Percentiles rank a stretch among this genome's conserved stretches.
Conservation (phyloP, 1,140 invertebrate species). For the Acromyrmex heyeri region DNA sequence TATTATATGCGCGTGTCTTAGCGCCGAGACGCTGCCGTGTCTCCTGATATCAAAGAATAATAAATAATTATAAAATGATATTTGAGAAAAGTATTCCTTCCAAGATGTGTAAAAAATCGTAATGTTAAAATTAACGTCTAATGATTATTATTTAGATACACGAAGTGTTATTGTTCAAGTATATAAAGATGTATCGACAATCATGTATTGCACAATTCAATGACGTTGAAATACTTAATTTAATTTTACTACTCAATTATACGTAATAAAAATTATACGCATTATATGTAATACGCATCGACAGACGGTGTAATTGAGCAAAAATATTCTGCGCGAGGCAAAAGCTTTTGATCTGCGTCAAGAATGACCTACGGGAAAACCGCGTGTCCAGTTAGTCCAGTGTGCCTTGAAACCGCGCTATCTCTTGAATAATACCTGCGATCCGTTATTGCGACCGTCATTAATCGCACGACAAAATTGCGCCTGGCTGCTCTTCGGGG, state of each 20-base stretch:
- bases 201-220: background rate
- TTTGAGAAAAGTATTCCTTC: background rate
- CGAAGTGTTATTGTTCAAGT: background rate
- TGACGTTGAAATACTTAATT: background rate
- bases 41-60: background rate
- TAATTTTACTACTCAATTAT: too few species aligned
- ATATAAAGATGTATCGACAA: background rate
- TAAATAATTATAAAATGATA: background rate
- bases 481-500: constrained; percentile 61
- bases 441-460: constrained; percentile 74
- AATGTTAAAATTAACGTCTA: background rate
- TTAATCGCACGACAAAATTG: constrained; percentile 75
- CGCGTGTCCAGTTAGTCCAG: constrained; percentile 46
- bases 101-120: background rate
- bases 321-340: background rate
- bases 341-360: background rate
- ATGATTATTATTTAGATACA: background rate
- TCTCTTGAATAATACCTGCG: constrained; percentile 72
- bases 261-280: too few species aligned
- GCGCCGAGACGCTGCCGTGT: too few species aligned
- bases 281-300: background rate
- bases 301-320: background rate
- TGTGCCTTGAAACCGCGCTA: constrained; percentile 70
- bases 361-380: constrained; percentile 29
- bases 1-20: background rate